Evolutionary conservation across 2,113 vertebrate species (phyloP), one percentile per base, ranked within the genome.

Genomic region (Hippocampus mohnikei): DNA sequence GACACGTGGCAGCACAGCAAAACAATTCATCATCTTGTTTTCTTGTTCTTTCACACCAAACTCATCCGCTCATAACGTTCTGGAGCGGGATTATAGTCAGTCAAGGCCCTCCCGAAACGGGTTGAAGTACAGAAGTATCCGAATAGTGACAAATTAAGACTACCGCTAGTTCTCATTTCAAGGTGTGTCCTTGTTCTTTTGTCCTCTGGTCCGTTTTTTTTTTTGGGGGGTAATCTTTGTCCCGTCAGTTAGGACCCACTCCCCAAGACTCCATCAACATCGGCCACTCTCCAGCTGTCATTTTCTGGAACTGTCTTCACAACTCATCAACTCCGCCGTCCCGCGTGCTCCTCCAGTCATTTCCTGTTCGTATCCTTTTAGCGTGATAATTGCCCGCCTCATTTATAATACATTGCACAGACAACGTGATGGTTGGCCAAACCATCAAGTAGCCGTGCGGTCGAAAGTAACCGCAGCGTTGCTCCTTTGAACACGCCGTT

Each of bases 361-460:
- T 83, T 86, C 82, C 81, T 81, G 71, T 68, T 68, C 53, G 82
- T 83, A 72, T 79, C 67, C 33, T 37, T 76, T 79, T 76, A 78
- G 74, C 73, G 78, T 73, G 66, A 64, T 87, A 84, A 83, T 86
- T 73, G 82, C 71, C 76, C 50, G 42, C 42, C 77, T 85, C 76
- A 85, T 86, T 77, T 66, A 85, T 86, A 78, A 84, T 85, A 76
- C 75, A 87, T 86, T 29, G 74, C 40, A 27, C 46, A 76, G 59
- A 79, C 79, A 83, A 72, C 74, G 62, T 37, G 61, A 62, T 66
- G 40, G 73, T 52, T 69, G 44, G 41, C 67, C 44, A 62, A 76
- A 74, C 72, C 59, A 83, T 83, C 77, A 71, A 71, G 41, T 42
- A 23, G 21, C 23, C 23, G 13, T 23, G n/a, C 2, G 40, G 40